Base-by-base conservation (phyloP, 2,888 invertebrate species). In the Macrosiphum euphorbiae region DNA sequence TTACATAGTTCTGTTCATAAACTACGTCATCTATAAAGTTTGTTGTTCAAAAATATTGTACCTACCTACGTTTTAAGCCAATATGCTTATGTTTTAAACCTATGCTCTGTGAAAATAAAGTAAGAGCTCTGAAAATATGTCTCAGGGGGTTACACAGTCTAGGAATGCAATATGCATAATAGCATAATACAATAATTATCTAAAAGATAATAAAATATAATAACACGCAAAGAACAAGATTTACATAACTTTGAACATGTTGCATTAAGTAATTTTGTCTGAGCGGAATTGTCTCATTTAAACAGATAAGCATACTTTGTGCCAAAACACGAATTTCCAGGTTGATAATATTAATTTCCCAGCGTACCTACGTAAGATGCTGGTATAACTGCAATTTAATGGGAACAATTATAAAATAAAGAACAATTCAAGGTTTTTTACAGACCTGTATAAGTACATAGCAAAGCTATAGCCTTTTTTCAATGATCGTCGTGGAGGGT, bases 121-220 rank as follows among this genome's bases (percentile, higher is more conserved):
- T 24, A 52, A n/a, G n/a, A 52, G 35, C 24, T 52, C 52, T 4
- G 35, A 47, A 88, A 88, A 52, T 88, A 24, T 35, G 4, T 88
- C 52, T 44, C 47, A 3, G 5, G 47, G 86, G 86, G 13, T 86
- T 86, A 86, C 47, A 26, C 86, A 26, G 44, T 86, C 44, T 28
- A 47, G 86, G 44, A 47, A 86, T 44, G 44, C 85, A n/a, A 67
- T 67, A 67, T 16, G 35, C 67, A 35, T 35, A 35, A 35, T 35
- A 78, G n/a, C n/a, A 47, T 86, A 28, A 44, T 86, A 86, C 11
- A 86, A 86, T 44, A 26, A 86, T 86, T 26, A 86, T 85, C 84
- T 84, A 84, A 44, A 85, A 41, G 5, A 20, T 44, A 44, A 85
- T 84, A 84, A 67, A 41, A 41, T 26, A 41, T 41, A 44, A 41